Evolutionary conservation across 2,113 vertebrate species (phyloP).

Genomic region (Falcunculus frontatus): DNA sequence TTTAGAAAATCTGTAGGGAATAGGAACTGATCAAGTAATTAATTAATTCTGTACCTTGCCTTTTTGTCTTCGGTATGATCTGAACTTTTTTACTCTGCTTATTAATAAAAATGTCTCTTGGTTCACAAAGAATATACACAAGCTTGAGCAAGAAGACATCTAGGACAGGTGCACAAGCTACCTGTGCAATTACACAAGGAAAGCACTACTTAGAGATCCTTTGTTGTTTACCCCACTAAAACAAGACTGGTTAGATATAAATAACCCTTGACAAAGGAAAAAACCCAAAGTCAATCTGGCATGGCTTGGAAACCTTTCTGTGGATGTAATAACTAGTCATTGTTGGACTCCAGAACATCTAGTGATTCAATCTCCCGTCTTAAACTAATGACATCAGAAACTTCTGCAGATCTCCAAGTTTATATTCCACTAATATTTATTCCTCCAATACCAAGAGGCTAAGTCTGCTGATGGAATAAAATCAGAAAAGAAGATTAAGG

Average conservation of each 20-base stretch:
- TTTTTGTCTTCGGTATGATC: not conserved
- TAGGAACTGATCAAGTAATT: not conserved
- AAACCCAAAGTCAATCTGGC: not conserved
- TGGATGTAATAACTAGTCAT: not conserved
- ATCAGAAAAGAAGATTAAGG: not conserved
- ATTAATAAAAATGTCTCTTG: not conserved
- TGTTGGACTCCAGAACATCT: not conserved
- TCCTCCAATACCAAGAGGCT: not conserved
- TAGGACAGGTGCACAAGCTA: not conserved
- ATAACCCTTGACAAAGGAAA: not conserved
- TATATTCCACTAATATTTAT: not conserved
- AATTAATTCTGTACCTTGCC: not conserved
- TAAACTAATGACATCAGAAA: not conserved
- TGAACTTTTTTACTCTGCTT: not conserved
- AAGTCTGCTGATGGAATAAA: not conserved
- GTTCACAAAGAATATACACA: not conserved
- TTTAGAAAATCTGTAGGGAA: not conserved
- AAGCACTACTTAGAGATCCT: not conserved
- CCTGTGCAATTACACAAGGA: not conserved
- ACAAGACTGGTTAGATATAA: not conserved
- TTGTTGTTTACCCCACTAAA: not conserved
- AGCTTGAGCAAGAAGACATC: not conserved
- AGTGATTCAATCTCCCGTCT: not conserved
- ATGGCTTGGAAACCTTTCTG: not conserved
- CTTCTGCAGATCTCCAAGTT: not conserved